Percentiles rank a stretch among this genome's conserved stretches.
These are phyloP conservation scores for Ennomos erosarius DNA, from an alignment of 2,888 invertebrate genomes.

Conservation along the genomic window DNA sequence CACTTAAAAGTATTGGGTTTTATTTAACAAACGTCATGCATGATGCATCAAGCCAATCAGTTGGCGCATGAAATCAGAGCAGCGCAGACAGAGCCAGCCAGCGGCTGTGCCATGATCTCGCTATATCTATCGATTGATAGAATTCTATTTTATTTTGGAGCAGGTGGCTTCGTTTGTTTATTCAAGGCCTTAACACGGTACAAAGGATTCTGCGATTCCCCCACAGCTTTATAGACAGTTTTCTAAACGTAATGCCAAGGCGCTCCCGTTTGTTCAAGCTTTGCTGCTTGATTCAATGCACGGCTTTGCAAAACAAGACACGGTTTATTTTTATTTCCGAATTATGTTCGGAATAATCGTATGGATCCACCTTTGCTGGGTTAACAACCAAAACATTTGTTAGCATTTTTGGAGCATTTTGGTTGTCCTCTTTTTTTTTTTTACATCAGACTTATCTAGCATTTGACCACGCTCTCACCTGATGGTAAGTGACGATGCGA, in stretches of 20 bases:
- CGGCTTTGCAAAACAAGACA: slow-evolving; percentile 6
- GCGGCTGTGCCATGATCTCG: slow-evolving; percentile 33
- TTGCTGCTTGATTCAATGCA: slow-evolving; percentile 18
- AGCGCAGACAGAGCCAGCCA: slow-evolving; percentile 39
- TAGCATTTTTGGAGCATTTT: too few species aligned
- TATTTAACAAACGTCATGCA: slow-evolving; percentile 48
- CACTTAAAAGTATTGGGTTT: slow-evolving; percentile 32
- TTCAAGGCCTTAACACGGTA: slow-evolving; percentile 55
- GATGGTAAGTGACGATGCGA: too few species aligned
- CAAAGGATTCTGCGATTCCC: slow-evolving; percentile 51
- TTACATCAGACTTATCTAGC: too few species aligned
- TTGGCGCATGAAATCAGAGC: slow-evolving; percentile 60
- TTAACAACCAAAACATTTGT: background rate
- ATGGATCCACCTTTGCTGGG: background rate
- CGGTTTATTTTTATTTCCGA: slow-evolving; percentile 21
- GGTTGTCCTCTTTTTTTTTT: background rate
- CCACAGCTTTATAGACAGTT: slow-evolving; percentile 42
- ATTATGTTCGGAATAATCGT: slow-evolving; percentile 6
- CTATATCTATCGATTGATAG: slow-evolving; percentile 57
- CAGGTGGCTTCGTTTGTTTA: slow-evolving; percentile 68
- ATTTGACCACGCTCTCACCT: too few species aligned
- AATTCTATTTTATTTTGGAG: slow-evolving; percentile 49
- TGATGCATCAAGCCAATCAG: slow-evolving; percentile 55
- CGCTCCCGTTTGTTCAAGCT: slow-evolving; percentile 26
- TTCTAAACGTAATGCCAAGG: slow-evolving; percentile 32